These are phyloP conservation scores for Abramis brama DNA, from an alignment of 2,113 vertebrate species.

Conservation along the genomic window DNA sequence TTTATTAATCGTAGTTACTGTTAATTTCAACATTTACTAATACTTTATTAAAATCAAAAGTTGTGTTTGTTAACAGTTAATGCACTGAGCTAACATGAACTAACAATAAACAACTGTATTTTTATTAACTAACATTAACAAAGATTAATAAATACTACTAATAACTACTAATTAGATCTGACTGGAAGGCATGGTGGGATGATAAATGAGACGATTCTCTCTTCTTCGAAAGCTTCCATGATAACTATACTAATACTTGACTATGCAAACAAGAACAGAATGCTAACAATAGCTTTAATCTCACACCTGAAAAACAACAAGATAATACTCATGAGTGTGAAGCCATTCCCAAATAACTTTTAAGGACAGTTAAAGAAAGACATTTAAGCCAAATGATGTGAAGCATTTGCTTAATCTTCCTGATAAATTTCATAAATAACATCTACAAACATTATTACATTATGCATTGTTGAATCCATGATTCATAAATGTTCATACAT, in stretches of 20 bases:
- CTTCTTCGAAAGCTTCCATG: neutral
- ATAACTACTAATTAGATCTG: neutral
- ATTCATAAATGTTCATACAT: conserved; percentile 1
- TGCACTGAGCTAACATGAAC: no score
- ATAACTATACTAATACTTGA: conserved; percentile 6
- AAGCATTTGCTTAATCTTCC: neutral
- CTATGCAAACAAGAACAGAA: neutral
- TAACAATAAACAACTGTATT: no score
- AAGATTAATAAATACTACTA: no score
- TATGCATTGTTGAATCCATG: neutral
- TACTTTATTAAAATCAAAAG: no score
- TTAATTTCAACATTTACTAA: no score
- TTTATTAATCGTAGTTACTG: no score
- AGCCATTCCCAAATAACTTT: neutral
- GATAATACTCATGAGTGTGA: neutral
- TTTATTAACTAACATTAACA: no score
- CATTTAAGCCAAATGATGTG: neutral
- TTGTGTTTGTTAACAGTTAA: no score
- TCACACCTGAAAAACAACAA: neutral
- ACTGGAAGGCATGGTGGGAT: neutral
- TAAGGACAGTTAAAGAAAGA: neutral
- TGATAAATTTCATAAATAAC: neutral
- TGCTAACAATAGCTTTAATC: conserved; percentile 1
- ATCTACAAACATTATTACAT: neutral
- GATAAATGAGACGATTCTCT: conserved; percentile 12